A percentile compares a stretch with the other conserved stretches of the same genome.
These are phyloP conservation scores for Matsumyia berberina DNA, from an alignment of 2,888 invertebrate genomes.

Conservation along the genomic window DNA sequence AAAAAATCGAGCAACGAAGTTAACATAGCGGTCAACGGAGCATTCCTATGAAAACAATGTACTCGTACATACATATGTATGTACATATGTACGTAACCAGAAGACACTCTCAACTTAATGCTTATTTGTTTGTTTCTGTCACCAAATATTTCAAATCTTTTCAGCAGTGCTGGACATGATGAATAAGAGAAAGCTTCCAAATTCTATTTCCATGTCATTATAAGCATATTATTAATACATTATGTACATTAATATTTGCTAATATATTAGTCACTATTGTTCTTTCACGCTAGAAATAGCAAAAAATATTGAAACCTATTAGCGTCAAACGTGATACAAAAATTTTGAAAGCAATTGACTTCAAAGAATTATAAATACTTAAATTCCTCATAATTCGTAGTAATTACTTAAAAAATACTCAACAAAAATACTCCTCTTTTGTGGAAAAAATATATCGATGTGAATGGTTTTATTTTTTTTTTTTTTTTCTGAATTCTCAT, in stretches of 20 bases:
- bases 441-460: conserved; percentile 1
- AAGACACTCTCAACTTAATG: too few relatives aligned
- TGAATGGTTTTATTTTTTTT: conserved; percentile 21
- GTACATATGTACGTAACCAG: too few relatives aligned
- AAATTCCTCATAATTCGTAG: not conserved
- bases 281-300: not conserved
- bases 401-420: conserved; percentile 8
- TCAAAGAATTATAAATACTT: conserved; percentile 5
- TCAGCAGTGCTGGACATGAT: too few relatives aligned
- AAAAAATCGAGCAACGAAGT: too few relatives aligned
- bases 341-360: conserved; percentile 18
- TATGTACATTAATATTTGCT: too few relatives aligned
- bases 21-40: too few relatives aligned
- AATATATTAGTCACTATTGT: not conserved
- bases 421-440: conserved; percentile 7
- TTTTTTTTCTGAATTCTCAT: too few relatives aligned
- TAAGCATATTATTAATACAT: not conserved
- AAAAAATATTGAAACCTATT: not conserved
- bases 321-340: not conserved
- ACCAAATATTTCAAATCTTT: too few relatives aligned
- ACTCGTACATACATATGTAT: too few relatives aligned
- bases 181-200: too few relatives aligned
- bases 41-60: too few relatives aligned
- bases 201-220: not conserved
- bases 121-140: too few relatives aligned